Percentiles rank a stretch among this genome's conserved stretches.
These are phyloP conservation scores for Phenganax stokvisi DNA, from an alignment of 92 coral and sea anemone genomes.

Conservation along the genomic window DNA sequence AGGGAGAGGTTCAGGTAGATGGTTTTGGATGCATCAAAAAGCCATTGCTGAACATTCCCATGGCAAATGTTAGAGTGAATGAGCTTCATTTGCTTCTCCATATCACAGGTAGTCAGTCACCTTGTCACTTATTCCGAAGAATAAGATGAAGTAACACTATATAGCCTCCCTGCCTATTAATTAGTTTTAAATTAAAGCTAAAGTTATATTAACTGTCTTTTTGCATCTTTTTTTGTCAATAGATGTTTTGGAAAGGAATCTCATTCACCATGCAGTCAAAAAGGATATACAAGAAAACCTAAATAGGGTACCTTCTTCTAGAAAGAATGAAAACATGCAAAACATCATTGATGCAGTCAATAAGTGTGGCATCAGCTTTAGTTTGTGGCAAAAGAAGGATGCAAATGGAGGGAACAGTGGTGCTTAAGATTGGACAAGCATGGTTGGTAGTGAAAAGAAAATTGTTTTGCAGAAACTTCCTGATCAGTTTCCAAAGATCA, in stretches of 20 bases:
- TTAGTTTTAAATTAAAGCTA: neutral
- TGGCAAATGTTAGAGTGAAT: slow-evolving; percentile 42
- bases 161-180: slow-evolving; percentile 15
- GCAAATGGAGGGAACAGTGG: slow-evolving; percentile 24
- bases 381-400: slow-evolving; percentile 23
- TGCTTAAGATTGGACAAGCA: slow-evolving; percentile 36
- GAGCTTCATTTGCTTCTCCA: no score
- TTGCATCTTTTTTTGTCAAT: neutral
- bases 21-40: no score
- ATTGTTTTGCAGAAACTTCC: slow-evolving; percentile 25
- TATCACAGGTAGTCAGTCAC: slow-evolving; percentile 28
- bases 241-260: neutral
- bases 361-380: slow-evolving; percentile 22
- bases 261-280: no score
- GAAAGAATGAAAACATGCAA: slow-evolving; percentile 16
- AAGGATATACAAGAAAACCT: no score
- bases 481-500: slow-evolving; percentile 24
- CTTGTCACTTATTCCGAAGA: no score
- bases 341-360: slow-evolving; percentile 16
- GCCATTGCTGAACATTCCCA: slow-evolving; percentile 43
- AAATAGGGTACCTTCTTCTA: slow-evolving; percentile 28
- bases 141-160: neutral
- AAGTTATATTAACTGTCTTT: neutral
- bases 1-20: no score
- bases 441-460: slow-evolving; percentile 40